These are phyloP conservation scores for Sus cebifrons DNA, from an alignment of 2,797 vertebrate species.

Conservation along the genomic window DNA sequence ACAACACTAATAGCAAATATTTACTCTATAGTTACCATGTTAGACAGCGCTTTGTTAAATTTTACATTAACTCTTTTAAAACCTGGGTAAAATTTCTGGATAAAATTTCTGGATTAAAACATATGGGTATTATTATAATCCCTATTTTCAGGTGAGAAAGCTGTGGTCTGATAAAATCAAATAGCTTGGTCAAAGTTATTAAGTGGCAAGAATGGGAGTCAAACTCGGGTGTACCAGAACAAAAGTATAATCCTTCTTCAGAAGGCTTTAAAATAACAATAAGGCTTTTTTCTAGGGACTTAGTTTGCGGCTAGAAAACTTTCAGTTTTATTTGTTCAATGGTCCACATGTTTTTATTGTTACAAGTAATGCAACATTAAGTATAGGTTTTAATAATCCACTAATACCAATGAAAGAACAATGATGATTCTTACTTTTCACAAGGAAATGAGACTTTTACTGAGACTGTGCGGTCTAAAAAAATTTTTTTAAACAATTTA, in stretches of 20 bases:
- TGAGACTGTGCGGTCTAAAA: neutral
- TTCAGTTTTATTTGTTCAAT: conserved; percentile 20
- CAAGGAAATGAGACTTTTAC: conserved; percentile 27
- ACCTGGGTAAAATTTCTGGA: neutral
- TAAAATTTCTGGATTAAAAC: neutral
- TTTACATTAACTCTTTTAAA: conserved; percentile 34
- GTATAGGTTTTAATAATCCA: neutral
- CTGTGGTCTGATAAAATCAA: conserved; percentile 2
- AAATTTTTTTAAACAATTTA: rapidly evolving
- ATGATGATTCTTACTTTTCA: conserved; percentile 33
- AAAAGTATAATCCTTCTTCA: neutral
- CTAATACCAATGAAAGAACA: conserved; percentile 35
- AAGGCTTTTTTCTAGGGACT: conserved; percentile 12
- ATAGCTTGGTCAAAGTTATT: neutral
- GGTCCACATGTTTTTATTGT: conserved; percentile 4
- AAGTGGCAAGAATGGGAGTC: neutral
- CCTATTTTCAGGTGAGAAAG: conserved; percentile 39
- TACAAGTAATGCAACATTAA: neutral
- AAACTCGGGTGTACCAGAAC: neutral
- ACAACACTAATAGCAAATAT: neutral
- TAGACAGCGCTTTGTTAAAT: conserved; percentile 13
- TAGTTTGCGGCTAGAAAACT: neutral
- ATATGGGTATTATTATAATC: neutral
- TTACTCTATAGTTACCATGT: neutral
- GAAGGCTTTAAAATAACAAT: neutral